Conservation (phyloP, 2,888 invertebrate species). For the Eubasilissa splendida region DNA sequence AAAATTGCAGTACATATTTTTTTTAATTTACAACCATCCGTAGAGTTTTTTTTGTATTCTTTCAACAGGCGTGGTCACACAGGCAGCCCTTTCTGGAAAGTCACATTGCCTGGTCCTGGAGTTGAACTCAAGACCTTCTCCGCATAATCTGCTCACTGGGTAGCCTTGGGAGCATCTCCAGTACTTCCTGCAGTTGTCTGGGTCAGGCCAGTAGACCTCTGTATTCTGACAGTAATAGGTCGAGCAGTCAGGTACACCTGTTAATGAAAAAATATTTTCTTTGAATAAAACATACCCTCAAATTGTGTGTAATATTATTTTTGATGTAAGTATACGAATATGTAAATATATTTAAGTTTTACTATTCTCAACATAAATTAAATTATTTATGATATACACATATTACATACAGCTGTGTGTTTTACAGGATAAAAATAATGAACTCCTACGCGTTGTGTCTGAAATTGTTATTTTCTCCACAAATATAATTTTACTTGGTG, state of each 20-base stretch:
- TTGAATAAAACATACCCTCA: background rate
- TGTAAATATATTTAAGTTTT: too few species aligned
- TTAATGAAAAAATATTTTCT: background rate
- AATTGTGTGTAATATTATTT: too few species aligned
- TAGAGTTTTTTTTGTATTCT: background rate
- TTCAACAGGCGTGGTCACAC: conserved; percentile 56
- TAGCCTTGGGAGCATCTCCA: conserved; percentile 66
- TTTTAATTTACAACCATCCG: conserved; percentile 5
- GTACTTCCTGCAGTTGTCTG: conserved; percentile 67
- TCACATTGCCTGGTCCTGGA: conserved; percentile 66
- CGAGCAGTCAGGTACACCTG: background rate
- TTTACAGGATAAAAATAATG: too few species aligned
- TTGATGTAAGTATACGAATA: too few species aligned
- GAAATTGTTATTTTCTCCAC: too few species aligned
- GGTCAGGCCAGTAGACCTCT: conserved; percentile 41
- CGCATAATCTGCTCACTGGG: conserved; percentile 63
- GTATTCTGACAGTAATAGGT: conserved; percentile 21
- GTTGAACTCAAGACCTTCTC: conserved; percentile 69
- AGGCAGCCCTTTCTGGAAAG: conserved; percentile 67
- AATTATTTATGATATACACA: too few species aligned
- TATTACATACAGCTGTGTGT: too few species aligned
- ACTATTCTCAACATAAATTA: too few species aligned
- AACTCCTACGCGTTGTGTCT: too few species aligned
- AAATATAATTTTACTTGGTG: conserved; percentile 27
- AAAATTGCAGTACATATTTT: too few species aligned